Conservation (phyloP, 2,113 vertebrate genomes). For the Ranitomeya variabilis region DNA sequence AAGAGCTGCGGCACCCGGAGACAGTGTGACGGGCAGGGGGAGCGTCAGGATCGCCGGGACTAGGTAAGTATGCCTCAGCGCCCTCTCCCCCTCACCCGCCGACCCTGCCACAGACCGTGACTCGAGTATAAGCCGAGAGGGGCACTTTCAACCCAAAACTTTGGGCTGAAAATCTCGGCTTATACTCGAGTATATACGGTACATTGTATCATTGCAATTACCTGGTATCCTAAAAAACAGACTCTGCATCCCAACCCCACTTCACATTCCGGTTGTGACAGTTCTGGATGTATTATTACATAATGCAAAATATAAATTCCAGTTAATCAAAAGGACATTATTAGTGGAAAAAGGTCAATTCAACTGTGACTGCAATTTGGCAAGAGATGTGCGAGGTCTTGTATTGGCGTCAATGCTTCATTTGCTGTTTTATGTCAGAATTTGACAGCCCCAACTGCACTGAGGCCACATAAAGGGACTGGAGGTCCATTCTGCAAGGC, state of each 20-base stretch:
- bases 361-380: background rate
- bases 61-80: no score
- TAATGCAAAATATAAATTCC: background rate
- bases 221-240: background rate
- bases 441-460: background rate
- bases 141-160: no score
- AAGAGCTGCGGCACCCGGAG: no score
- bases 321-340: background rate
- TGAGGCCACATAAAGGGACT: background rate
- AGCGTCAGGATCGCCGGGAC: no score
- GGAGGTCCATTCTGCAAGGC: background rate
- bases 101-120: no score
- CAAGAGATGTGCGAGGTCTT: background rate
- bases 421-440: conserved; percentile 8
- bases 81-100: no score
- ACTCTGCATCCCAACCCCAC: background rate
- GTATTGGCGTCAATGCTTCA: background rate
- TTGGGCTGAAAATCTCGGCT: no score
- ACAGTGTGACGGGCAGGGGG: no score
- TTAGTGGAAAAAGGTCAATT: conserved; percentile 3
- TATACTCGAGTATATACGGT: no score
- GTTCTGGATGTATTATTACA: background rate
- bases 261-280: background rate
- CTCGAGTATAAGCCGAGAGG: no score
- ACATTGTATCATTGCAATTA: background rate